Evolutionary conservation across 2,113 vertebrate genomes (phyloP).

Genomic region (Tragelaphus buxtoni): DNA sequence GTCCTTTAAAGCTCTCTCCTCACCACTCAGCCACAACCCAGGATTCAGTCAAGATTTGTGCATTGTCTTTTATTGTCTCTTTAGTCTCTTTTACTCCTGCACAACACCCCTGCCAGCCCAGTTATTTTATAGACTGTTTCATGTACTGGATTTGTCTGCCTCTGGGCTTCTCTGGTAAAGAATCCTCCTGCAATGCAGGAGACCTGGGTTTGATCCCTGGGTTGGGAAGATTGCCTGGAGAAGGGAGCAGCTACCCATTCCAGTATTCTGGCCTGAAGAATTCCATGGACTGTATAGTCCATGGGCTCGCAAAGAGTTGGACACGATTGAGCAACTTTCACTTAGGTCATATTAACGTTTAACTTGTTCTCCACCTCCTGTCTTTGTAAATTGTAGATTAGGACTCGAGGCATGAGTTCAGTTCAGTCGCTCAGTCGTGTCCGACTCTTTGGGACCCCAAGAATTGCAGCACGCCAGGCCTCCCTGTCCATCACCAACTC

Average conservation of each 20-base stretch:
- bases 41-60: not conserved
- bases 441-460: too few relatives aligned
- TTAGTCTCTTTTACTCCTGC: not conserved
- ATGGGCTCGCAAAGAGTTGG: not conserved
- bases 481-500: too few relatives aligned
- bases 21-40: not conserved
- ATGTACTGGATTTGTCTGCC: not conserved
- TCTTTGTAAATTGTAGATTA: not conserved
- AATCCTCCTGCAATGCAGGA: not conserved
- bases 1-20: not conserved
- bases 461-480: too few relatives aligned
- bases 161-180: not conserved
- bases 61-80: not conserved
- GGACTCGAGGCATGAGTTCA: not conserved
- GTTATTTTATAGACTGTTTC: not conserved
- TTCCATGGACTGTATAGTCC: not conserved
- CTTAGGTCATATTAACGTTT: not conserved
- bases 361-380: not conserved
- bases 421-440: too few relatives aligned
- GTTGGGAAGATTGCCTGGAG: not conserved
- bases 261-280: not conserved
- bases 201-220: not conserved
- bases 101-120: not conserved
- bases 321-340: not conserved
- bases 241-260: not conserved